phyloP scores from a whole-genome alignment of 2,888 invertebrate genomes.

The Lithophane socia region DNA sequence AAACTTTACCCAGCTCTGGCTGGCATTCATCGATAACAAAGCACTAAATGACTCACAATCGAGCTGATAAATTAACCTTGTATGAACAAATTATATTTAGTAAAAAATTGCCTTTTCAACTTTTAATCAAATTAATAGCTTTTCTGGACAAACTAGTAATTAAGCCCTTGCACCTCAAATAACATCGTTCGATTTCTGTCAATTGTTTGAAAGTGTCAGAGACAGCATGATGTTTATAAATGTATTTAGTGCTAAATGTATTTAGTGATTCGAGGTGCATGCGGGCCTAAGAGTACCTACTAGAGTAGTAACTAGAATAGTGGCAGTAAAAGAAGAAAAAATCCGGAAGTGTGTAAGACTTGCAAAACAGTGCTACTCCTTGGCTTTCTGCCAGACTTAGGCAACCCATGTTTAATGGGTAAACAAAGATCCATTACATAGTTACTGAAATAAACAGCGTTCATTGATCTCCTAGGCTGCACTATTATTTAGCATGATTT shows the following conservation, averaged over 20 bases:
- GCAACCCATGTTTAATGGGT: constrained; percentile 73
- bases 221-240: background rate
- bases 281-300: background rate
- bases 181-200: background rate
- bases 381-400: constrained; percentile 75
- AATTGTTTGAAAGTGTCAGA: background rate
- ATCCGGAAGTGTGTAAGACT: constrained; percentile 63
- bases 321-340: constrained; percentile 46
- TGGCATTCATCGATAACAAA: constrained; percentile 26
- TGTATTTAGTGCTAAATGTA: background rate
- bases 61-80: constrained; percentile 12
- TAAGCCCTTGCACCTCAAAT: background rate
- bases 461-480: constrained; percentile 72
- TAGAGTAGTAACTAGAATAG: constrained; percentile 20
- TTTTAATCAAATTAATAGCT: constrained; percentile 17
- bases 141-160: constrained; percentile 5
- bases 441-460: constrained; percentile 78
- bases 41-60: constrained; percentile 36
- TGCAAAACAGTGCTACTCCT: constrained; percentile 67
- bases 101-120: background rate
- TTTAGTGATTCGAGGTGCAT: background rate
- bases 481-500: constrained; percentile 61
- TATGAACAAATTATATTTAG: constrained; percentile 2
- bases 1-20: constrained; percentile 1
- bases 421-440: constrained; percentile 78